phyloP scores from a whole-genome alignment of 1,140 invertebrate genomes.

The Apolygus lucorum region DNA sequence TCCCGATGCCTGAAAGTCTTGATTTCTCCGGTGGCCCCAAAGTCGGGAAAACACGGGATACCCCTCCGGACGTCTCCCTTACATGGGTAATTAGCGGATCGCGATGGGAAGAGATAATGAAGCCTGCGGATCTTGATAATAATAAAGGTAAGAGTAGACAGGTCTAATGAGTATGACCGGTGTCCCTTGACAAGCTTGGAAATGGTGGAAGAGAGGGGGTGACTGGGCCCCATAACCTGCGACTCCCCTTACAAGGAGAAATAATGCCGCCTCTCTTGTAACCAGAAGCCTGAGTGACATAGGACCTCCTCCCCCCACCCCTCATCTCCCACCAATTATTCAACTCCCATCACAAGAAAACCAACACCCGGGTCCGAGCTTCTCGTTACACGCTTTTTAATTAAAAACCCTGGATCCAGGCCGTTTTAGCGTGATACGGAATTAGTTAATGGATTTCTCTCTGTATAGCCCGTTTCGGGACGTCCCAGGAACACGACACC shows the following conservation, averaged over 20 bases:
- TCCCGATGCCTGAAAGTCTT: too few relatives aligned
- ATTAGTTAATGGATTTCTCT: constrained; percentile 21
- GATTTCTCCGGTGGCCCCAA: too few relatives aligned
- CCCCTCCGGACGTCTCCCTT: neutral
- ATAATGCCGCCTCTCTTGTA: constrained; percentile 21
- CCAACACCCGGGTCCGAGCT: constrained; percentile 22
- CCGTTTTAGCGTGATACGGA: constrained; percentile 19
- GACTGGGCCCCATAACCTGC: neutral
- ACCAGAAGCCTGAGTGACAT: constrained; percentile 19
- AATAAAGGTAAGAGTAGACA: constrained; percentile 23
- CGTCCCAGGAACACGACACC: constrained; percentile 1
- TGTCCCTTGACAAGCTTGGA: constrained; percentile 19
- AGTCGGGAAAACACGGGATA: too few relatives aligned
- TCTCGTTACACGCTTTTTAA: constrained; percentile 24
- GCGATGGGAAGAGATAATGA: neutral
- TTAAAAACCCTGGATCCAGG: constrained; percentile 16
- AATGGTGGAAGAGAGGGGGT: neutral
- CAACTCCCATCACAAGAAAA: constrained; percentile 24
- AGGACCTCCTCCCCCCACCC: constrained; percentile 1
- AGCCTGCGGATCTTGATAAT: constrained; percentile 17
- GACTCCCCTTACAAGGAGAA: constrained; percentile 22
- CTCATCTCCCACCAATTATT: constrained; percentile 18
- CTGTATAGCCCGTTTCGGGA: neutral
- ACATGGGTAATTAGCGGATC: constrained; percentile 17
- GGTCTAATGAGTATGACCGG: constrained; percentile 23